Conservation (phyloP, 2,797 vertebrate genomes). For the Fundulus diaphanus region DNA sequence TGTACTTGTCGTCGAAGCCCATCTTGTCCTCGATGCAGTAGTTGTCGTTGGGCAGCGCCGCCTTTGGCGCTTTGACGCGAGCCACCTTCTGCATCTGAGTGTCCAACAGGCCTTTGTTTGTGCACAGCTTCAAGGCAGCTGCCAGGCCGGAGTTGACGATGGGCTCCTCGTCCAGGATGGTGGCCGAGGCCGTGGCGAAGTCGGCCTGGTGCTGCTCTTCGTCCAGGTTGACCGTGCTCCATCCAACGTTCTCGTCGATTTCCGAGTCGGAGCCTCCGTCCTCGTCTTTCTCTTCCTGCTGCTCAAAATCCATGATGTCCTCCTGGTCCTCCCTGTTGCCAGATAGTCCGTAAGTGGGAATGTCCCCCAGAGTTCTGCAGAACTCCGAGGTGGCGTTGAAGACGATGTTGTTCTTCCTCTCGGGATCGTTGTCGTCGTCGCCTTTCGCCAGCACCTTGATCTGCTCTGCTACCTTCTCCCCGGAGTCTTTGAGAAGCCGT, state of each 20-base stretch:
- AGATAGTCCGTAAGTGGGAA: slow-evolving; percentile 92
- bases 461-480: slow-evolving; percentile 85
- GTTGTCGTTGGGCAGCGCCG: slow-evolving; percentile 86
- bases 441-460: slow-evolving; percentile 67
- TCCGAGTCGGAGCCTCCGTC: slow-evolving; percentile 86
- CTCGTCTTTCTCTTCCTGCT: slow-evolving; percentile 85
- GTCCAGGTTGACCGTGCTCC: slow-evolving; percentile 93
- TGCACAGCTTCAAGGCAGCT: slow-evolving; percentile 89
- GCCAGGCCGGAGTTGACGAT: slow-evolving; percentile 91
- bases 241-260: slow-evolving; percentile 90
- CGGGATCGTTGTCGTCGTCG: slow-evolving; percentile 79
- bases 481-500: slow-evolving; percentile 86
- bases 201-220: slow-evolving; percentile 89
- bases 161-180: slow-evolving; percentile 94
- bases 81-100: slow-evolving; percentile 92
- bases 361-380: slow-evolving; percentile 92
- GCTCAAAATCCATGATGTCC: slow-evolving; percentile 93
- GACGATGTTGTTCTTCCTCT: slow-evolving; percentile 87
- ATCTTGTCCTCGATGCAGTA: slow-evolving; percentile 97
- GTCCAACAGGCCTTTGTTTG: slow-evolving; percentile 93
- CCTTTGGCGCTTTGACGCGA: slow-evolving; percentile 86
- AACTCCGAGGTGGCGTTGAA: slow-evolving; percentile 95
- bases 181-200: slow-evolving; percentile 88
- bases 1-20: slow-evolving; percentile 95
- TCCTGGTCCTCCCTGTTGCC: slow-evolving; percentile 94